phyloP scores from a whole-genome alignment of 2,888 invertebrate species.

The Neoascia interrupta region DNA sequence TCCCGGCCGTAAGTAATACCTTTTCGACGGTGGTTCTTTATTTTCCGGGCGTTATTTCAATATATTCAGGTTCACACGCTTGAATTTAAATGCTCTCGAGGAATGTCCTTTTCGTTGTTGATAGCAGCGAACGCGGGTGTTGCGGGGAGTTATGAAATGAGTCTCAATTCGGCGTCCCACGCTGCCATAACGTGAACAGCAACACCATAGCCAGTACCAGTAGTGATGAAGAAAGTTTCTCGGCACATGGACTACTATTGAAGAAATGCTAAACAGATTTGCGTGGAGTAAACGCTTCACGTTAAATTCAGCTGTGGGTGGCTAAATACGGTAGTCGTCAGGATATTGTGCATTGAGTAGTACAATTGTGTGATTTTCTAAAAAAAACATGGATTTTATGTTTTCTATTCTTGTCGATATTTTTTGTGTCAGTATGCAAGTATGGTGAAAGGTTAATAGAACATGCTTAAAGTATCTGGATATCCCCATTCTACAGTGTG shows the following conservation, averaged over 20 bases:
- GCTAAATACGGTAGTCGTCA: too few species aligned
- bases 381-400: not conserved
- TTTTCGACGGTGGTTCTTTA: constrained; percentile 30
- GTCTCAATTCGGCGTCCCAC: constrained; percentile 42
- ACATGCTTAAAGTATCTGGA: constrained; percentile 23
- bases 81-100: constrained; percentile 42
- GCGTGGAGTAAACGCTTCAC: constrained; percentile 6
- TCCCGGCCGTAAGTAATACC: constrained; percentile 2
- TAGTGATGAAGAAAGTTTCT: constrained; percentile 57
- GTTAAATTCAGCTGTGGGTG: not conserved
- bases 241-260: constrained; percentile 51
- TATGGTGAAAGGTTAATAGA: constrained; percentile 45
- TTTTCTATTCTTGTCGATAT: constrained; percentile 15
- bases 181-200: constrained; percentile 51
- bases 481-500: not conserved
- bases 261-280: constrained; percentile 61
- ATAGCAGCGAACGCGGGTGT: not conserved
- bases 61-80: constrained; percentile 26
- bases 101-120: constrained; percentile 46
- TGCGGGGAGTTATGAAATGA: too few species aligned
- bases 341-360: too few species aligned
- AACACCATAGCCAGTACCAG: constrained; percentile 14
- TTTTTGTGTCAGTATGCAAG: constrained; percentile 10
- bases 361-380: constrained; percentile 23
- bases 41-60: constrained; percentile 56